Conservation (phyloP, 1,140 invertebrate species). For the Oryctes rhinoceros region DNA sequence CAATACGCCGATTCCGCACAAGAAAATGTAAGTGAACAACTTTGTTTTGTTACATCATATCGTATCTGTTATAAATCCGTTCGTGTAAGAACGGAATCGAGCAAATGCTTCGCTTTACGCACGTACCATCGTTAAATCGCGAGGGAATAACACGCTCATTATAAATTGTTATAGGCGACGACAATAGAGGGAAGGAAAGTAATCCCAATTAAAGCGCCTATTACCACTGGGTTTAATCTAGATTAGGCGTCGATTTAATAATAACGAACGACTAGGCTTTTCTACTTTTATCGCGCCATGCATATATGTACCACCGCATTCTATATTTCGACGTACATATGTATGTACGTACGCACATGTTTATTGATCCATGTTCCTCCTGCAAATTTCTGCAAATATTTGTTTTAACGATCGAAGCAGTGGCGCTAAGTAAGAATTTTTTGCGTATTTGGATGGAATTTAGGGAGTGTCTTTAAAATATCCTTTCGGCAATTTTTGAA, state of each 20-base stretch:
- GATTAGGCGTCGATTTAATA: conserved; percentile 11
- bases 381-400: no score
- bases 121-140: conserved; percentile 1
- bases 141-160: neutral
- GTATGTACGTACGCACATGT: no score
- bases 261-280: neutral
- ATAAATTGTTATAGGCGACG: neutral
- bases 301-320: neutral
- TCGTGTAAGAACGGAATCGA: neutral
- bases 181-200: neutral
- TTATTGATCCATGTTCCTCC: no score
- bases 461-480: no score
- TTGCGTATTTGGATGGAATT: no score
- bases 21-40: neutral
- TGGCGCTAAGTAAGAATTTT: no score
- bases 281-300: neutral
- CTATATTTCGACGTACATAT: neutral
- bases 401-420: no score
- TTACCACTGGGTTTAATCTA: neutral
- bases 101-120: neutral
- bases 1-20: neutral
- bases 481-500: no score
- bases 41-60: neutral
- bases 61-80: neutral
- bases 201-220: conserved; percentile 14